These are phyloP conservation scores for Byasa hedistus DNA, from an alignment of 2,888 invertebrate genomes.

Conservation along the genomic window DNA sequence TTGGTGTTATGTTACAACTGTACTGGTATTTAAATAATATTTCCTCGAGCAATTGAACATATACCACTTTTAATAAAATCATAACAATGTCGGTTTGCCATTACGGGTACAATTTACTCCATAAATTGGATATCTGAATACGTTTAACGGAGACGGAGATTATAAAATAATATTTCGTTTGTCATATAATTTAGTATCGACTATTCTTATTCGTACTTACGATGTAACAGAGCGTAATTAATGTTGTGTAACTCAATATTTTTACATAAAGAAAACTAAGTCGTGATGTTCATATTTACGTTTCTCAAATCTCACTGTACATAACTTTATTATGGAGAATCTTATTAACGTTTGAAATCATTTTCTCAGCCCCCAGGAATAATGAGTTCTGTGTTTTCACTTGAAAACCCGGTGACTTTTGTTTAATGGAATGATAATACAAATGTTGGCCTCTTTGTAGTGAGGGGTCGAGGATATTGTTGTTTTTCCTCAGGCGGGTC, in stretches of 20 bases:
- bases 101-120: constrained; percentile 31
- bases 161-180: constrained; percentile 50
- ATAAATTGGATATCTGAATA: constrained; percentile 37
- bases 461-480: constrained; percentile 70
- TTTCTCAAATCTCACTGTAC: constrained; percentile 77
- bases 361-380: constrained; percentile 71
- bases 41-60: not conserved
- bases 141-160: constrained; percentile 39
- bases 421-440: constrained; percentile 80
- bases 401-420: constrained; percentile 78
- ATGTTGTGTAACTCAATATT: constrained; percentile 54
- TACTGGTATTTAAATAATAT: not conserved
- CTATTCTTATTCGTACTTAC: constrained; percentile 33
- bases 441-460: constrained; percentile 76
- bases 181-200: constrained; percentile 36
- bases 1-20: not conserved
- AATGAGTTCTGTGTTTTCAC: constrained; percentile 79
- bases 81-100: constrained; percentile 14
- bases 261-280: constrained; percentile 44
- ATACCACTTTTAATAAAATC: constrained; percentile 6
- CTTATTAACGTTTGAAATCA: constrained; percentile 79
- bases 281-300: constrained; percentile 61
- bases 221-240: constrained; percentile 33
- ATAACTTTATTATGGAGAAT: constrained; percentile 76
- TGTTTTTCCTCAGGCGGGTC: constrained; percentile 73